Base-by-base conservation (phyloP, 2,888 invertebrate genomes). In the Biston stratarius region DNA sequence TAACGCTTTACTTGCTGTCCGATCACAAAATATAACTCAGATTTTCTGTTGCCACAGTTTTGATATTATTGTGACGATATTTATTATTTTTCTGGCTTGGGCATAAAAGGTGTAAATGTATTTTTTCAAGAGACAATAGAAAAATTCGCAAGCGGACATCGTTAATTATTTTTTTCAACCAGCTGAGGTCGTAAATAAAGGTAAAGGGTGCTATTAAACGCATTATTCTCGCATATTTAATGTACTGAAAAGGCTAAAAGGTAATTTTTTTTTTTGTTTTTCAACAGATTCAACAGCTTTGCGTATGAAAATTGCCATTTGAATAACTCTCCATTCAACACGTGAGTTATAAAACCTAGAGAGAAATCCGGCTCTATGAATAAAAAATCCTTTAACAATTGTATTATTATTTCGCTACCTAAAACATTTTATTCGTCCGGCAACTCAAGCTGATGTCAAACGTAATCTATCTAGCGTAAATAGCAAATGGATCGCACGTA, bases 151-250 rank as follows among this genome's bases (percentile, higher is more conserved):
- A 83, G 82, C 83, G 92, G 86, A 84, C 84, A 87, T 80, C 88
- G 87, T 91, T 90, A 89, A 89, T 92, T 89, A 86, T 90, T 90
- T 91, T 86, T 92, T 90, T 87, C 81, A 83, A 88, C 83, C 82
- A 83, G 81, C 79, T 83, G 74, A 82, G 86, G 85, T 85, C 89
- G 82, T 93, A 92, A 92, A 92, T 92, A 91, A 90, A 87, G 83
- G 88, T 91, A 89, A 92, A 91, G 90, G 92, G 92, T 90, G 91
- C 91, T 90, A 92, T 93, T 92, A 93, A 92, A 91, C 90, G 91
- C 90, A 92, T 92, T 92, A 92, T 90, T 91, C 88, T 84, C 90
- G 89, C 87, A 92, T 91, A 88, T 92, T 93, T 92, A 92, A 92
- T 93, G 89, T 91, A 91, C 91, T 90, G 89, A 88, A 91, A 92